These are phyloP conservation scores for Zootermopsis nevadensis DNA, from an alignment of 2,888 invertebrate genomes.

Conservation along the genomic window DNA sequence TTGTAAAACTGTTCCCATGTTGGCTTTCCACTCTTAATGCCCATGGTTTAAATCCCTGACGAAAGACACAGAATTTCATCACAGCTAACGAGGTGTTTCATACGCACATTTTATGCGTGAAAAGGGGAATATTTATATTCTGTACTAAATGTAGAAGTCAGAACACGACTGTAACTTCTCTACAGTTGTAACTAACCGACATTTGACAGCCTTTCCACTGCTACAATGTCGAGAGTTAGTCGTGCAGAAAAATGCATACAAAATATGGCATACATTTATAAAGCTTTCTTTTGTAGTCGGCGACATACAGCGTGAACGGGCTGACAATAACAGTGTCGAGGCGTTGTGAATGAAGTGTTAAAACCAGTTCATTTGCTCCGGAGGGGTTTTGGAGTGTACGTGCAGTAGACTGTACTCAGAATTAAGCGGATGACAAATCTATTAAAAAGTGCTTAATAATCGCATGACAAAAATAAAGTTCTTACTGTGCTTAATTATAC, in stretches of 20 bases:
- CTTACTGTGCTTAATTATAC: too few relatives aligned
- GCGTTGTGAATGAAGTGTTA: too few relatives aligned
- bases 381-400: too few relatives aligned
- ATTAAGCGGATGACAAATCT: too few relatives aligned
- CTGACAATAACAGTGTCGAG: background rate
- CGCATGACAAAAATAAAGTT: too few relatives aligned
- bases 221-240: background rate
- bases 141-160: background rate
- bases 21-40: too few relatives aligned
- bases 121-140: background rate
- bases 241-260: conserved; percentile 26
- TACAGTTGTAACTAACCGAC: background rate
- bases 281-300: background rate
- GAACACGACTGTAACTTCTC: background rate
- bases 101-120: background rate
- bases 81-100: background rate
- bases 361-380: too few relatives aligned
- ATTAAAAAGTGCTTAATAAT: too few relatives aligned
- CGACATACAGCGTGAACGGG: background rate
- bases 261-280: background rate
- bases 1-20: too few relatives aligned
- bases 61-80: background rate
- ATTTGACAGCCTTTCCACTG: background rate
- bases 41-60: background rate
- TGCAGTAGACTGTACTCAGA: too few relatives aligned